Conservation (phyloP, 1,140 invertebrate species). For the Apis florea region DNA sequence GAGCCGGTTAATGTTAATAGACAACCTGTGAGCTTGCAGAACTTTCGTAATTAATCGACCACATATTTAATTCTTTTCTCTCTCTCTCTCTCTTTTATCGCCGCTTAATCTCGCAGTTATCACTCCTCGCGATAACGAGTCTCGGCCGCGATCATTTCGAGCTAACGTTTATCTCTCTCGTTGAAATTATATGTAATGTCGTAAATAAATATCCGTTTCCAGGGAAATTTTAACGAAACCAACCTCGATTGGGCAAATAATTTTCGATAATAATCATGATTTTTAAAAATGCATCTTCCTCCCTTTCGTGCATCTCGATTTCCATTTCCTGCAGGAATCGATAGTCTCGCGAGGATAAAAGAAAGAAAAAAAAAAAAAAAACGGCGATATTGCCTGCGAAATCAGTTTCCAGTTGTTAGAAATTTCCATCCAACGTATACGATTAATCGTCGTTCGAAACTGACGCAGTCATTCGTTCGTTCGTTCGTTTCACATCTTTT, state of each 20-base stretch:
- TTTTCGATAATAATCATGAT: too few relatives aligned
- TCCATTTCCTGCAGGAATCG: neutral
- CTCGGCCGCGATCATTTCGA: neutral
- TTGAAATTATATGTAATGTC: neutral
- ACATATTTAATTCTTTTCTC: neutral
- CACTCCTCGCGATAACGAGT: neutral
- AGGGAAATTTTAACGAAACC: neutral
- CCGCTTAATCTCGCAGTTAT: constrained; percentile 25
- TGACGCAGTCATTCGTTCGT: neutral
- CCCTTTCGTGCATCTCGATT: neutral
- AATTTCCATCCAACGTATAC: neutral
- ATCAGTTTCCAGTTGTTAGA: constrained; percentile 15
- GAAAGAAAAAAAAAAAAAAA: neutral
- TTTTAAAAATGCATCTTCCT: too few relatives aligned
- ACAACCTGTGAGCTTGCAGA: constrained; percentile 11
- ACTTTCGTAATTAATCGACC: constrained; percentile 32
- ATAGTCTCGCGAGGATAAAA: neutral
- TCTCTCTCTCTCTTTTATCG: constrained; percentile 13
- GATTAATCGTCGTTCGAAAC: constrained; percentile 26
- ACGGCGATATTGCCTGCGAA: neutral
- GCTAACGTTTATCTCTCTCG: neutral
- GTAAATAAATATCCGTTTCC: neutral
- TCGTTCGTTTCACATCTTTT: too few relatives aligned
- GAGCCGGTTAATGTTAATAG: constrained; percentile 14
- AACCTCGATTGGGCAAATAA: too few relatives aligned